Percentiles rank a stretch among this genome's conserved stretches.
These are phyloP conservation scores for Lasioglossum marginatum DNA, from an alignment of 2,888 invertebrate genomes.

Conservation along the genomic window DNA sequence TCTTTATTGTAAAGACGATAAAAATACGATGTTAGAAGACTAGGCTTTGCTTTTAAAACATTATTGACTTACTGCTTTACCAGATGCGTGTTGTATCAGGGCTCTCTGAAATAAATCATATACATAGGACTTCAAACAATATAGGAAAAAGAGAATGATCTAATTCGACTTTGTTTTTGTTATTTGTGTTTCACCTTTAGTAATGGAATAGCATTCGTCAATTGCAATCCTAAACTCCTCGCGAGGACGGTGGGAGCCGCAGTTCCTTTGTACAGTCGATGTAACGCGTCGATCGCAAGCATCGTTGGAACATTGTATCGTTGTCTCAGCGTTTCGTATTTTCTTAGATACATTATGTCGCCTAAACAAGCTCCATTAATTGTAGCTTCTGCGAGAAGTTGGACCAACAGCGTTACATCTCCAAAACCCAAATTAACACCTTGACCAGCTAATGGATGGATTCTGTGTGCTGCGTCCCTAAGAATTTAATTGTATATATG, in stretches of 20 bases:
- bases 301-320: constrained; percentile 95
- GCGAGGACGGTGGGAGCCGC: constrained; percentile 91
- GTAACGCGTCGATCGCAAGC: constrained; percentile 94
- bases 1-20: background rate
- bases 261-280: constrained; percentile 92
- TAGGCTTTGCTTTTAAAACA: background rate
- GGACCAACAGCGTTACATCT: constrained; percentile 92
- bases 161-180: background rate
- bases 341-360: constrained; percentile 88
- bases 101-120: constrained; percentile 71
- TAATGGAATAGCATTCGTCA: constrained; percentile 90
- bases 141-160: background rate
- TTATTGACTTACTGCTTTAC: constrained; percentile 47
- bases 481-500: constrained; percentile 54
- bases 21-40: background rate
- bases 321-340: constrained; percentile 94
- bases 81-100: constrained; percentile 76
- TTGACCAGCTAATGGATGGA: constrained; percentile 98
- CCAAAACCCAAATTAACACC: constrained; percentile 99
- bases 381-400: constrained; percentile 89
- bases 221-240: constrained; percentile 92
- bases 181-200: constrained; percentile 87
- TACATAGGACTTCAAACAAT: constrained; percentile 21
- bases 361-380: constrained; percentile 91
- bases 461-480: constrained; percentile 94